phyloP scores from a whole-genome alignment of 2,888 invertebrate species.

The Cryptocheilus praepositus region DNA sequence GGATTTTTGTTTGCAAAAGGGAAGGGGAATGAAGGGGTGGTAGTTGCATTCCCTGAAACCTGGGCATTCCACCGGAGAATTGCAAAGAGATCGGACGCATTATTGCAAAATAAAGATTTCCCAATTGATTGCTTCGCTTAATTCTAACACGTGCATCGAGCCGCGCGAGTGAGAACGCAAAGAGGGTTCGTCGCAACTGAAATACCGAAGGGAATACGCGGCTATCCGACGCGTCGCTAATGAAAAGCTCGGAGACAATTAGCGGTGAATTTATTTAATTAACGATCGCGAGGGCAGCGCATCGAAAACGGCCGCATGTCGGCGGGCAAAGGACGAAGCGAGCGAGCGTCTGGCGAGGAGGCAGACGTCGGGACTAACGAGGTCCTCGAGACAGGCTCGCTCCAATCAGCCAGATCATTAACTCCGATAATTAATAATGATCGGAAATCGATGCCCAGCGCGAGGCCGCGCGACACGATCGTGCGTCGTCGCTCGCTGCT shows the following conservation, averaged over 20 bases:
- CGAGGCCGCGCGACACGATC: background rate
- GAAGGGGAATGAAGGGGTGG: too few relatives aligned
- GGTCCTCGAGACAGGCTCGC: slow-evolving; percentile 66
- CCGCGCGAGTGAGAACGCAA: slow-evolving; percentile 17
- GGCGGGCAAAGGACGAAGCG: slow-evolving; percentile 23
- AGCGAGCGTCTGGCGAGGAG: slow-evolving; percentile 37
- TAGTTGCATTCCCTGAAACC: too few relatives aligned
- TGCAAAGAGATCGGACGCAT: too few relatives aligned
- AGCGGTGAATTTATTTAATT: slow-evolving; percentile 61
- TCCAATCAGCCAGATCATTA: slow-evolving; percentile 70
- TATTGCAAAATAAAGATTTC: too few relatives aligned
- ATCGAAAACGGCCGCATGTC: background rate
- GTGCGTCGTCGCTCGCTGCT: background rate
- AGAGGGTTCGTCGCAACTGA: slow-evolving; percentile 6
- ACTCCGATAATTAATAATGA: slow-evolving; percentile 69
- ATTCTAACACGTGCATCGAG: too few relatives aligned
- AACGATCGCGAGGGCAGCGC: slow-evolving; percentile 43
- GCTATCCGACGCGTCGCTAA: slow-evolving; percentile 36
- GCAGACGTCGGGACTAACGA: slow-evolving; percentile 65
- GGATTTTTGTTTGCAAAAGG: too few relatives aligned
- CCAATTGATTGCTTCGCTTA: too few relatives aligned
- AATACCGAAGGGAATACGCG: slow-evolving; percentile 21
- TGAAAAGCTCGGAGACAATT: slow-evolving; percentile 53
- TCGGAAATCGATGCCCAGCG: slow-evolving; percentile 60
- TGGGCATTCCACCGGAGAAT: too few relatives aligned